Base-by-base conservation (phyloP, 2,888 invertebrate genomes). In the Hesperia comma region DNA sequence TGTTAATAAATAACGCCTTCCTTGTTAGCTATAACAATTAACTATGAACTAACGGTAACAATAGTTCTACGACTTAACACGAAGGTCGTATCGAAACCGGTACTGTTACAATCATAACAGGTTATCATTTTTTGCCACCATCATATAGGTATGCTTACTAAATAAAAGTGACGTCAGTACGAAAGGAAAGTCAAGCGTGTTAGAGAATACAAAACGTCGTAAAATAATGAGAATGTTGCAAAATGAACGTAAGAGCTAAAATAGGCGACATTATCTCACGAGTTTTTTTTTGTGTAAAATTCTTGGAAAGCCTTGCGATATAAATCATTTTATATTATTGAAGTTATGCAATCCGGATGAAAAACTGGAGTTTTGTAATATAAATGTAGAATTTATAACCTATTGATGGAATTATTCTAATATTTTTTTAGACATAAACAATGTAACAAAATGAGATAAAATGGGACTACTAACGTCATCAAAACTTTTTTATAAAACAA, bases 71-170 rank as follows among this genome's bases (percentile, higher is more conserved):
- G 74, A 75, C 70, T 70, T 72, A 70, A 62, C 68, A 72, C 68
- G 85, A 87, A 87, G 88, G 87, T 83, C 86, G 79, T 75, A 74
- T 72, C 63, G 68, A 73, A 82, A 84, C 85, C 83, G 83, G 85
- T 85, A 81, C 74, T 68, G 56, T 67, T 67, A 54, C 62, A 61
- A 55, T 14, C 62, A 71, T 78, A 84, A 79, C 82, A 82, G 80
- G 79, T 82, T 77, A 63, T 75, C 37, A 68, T 77, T 87, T 87
- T 87, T 86, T 85, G 74, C 76, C 55, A 37, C 4, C 56, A 69
- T 66, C 68, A 71, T 68, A 83, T n/a, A 62, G 66, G n/a, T 14
- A 51, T 19, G 55, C 46, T 63, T 19, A 21, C 17, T 46, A 56
- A 63, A 63, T 26, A 43, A 17, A 15, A 49, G 26, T 57, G 63